Evolutionary conservation across 92 coral and sea anemone genomes (phyloP).

Genomic region (Zoanthus solanderi): DNA sequence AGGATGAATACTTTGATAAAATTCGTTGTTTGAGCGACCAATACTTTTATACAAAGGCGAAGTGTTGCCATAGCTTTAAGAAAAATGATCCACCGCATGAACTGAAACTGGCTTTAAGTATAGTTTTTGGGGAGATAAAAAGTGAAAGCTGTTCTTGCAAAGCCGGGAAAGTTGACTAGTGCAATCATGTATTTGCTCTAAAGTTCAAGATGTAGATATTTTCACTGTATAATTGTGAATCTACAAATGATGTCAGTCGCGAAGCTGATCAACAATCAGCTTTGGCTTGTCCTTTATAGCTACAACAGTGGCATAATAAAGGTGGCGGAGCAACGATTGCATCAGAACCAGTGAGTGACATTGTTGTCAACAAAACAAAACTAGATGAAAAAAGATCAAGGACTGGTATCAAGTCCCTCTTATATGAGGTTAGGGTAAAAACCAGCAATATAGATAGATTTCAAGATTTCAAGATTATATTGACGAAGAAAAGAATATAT

Average conservation of each 20-base stretch:
- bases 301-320: conserved; percentile 58
- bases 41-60: conserved; percentile 9
- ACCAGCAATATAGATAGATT: not conserved
- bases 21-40: conserved; percentile 26
- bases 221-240: conserved; percentile 42
- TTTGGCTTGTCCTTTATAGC: conserved; percentile 45
- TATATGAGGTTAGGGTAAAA: conserved; percentile 60
- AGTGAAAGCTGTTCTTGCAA: conserved; percentile 42
- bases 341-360: conserved; percentile 52
- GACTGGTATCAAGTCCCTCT: conserved; percentile 41
- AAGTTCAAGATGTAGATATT: conserved; percentile 61
- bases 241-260: conserved; percentile 28
- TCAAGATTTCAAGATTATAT: too few species aligned
- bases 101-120: conserved; percentile 43
- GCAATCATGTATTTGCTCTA: conserved; percentile 55
- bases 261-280: conserved; percentile 34
- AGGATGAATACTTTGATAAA: conserved; percentile 45
- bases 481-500: too few species aligned
- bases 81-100: conserved; percentile 57
- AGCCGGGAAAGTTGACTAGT: conserved; percentile 54
- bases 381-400: conserved; percentile 29
- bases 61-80: conserved; percentile 60
- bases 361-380: conserved; percentile 55
- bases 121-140: conserved; percentile 50
- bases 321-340: conserved; percentile 50